Evolutionary conservation across 2,113 vertebrate species (phyloP).

Genomic region (Python bivittatus): DNA sequence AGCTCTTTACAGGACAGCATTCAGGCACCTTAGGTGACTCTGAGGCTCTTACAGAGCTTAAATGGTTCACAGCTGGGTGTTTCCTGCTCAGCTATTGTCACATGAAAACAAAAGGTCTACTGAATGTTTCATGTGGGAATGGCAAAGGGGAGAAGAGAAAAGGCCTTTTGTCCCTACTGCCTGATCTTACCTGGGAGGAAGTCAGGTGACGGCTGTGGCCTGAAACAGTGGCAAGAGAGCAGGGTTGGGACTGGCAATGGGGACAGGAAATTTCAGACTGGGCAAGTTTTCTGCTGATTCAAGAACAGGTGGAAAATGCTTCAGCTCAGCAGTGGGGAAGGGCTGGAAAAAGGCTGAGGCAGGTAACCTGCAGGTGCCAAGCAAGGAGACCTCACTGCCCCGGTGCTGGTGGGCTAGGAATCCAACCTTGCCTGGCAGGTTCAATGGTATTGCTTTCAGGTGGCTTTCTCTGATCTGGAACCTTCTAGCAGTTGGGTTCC

Average conservation of each 20-base stretch:
- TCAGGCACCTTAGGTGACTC: background rate
- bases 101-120: conserved; percentile 22
- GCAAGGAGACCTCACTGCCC: background rate
- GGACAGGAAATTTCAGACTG: background rate
- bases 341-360: background rate
- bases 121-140: conserved; percentile 37
- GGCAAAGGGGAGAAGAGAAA: background rate
- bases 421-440: background rate
- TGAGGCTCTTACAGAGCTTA: conserved; percentile 20
- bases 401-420: background rate
- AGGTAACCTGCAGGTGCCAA: background rate
- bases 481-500: background rate
- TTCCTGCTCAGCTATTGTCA: conserved; percentile 8
- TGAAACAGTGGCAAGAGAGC: background rate
- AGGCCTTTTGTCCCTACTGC: background rate
- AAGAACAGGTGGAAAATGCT: background rate
- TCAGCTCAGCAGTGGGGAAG: background rate
- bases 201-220: background rate
- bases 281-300: background rate
- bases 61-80: conserved; percentile 56
- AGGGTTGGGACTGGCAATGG: background rate
- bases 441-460: background rate
- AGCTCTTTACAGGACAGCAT: background rate
- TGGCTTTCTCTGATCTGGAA: background rate
- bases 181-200: background rate